Percentiles rank a stretch among this genome's conserved stretches.
phyloP scores from a whole-genome alignment of 2,797 vertebrate genomes.

The Pseudochromis fuscus region DNA sequence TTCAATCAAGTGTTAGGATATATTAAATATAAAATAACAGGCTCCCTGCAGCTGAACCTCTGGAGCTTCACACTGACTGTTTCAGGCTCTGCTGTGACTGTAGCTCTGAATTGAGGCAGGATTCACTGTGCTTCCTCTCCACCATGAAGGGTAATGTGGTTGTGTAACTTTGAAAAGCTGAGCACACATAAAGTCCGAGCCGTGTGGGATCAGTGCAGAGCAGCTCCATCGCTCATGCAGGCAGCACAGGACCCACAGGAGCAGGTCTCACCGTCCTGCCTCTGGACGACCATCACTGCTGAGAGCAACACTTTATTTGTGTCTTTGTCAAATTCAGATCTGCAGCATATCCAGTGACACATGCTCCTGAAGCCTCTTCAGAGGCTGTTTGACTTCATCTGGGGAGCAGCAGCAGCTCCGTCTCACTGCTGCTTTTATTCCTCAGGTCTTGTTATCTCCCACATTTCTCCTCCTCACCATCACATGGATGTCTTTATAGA shows the following conservation, averaged over 20 bases:
- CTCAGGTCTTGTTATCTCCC: slow-evolving; percentile 38
- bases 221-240: slow-evolving; percentile 75
- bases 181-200: slow-evolving; percentile 65
- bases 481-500: slow-evolving; percentile 62
- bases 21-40: not conserved
- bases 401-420: not conserved
- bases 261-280: slow-evolving; percentile 44
- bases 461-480: slow-evolving; percentile 51
- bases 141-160: slow-evolving; percentile 32
- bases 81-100: too few relatives aligned
- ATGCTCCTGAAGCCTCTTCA: not conserved
- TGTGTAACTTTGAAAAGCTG: slow-evolving; percentile 62
- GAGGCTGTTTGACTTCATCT: slow-evolving; percentile 9
- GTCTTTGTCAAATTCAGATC: slow-evolving; percentile 16
- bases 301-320: slow-evolving; percentile 53
- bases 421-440: slow-evolving; percentile 3
- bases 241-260: slow-evolving; percentile 64
- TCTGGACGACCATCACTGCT: slow-evolving; percentile 57
- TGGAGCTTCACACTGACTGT: too few relatives aligned
- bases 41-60: too few relatives aligned
- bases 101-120: too few relatives aligned
- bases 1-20: not conserved
- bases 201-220: slow-evolving; percentile 71
- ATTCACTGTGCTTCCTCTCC: too few relatives aligned
- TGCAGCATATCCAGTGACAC: slow-evolving; percentile 6